Percentiles rank a stretch among this genome's conserved stretches.
These are phyloP conservation scores for Natator depressus DNA, from an alignment of 2,113 vertebrate species.

Conservation along the genomic window DNA sequence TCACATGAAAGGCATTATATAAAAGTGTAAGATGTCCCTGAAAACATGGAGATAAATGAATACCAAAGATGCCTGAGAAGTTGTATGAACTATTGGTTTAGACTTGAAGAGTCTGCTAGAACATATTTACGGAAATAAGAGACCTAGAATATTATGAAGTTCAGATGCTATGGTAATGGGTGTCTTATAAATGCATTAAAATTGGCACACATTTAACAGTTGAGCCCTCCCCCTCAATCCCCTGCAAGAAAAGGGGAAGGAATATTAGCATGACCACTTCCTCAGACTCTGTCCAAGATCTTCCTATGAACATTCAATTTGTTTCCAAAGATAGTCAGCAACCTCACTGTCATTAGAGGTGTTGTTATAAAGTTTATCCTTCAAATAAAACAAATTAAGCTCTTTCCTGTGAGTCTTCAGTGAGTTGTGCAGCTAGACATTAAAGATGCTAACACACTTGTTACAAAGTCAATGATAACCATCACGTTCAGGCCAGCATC, in stretches of 20 bases:
- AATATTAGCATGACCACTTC: background rate
- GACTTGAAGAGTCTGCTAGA: background rate
- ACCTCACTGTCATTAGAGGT: background rate
- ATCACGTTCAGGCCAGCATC: background rate
- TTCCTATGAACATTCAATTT: background rate
- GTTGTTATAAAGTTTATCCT: background rate
- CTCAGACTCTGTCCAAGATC: background rate
- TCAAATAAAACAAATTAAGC: background rate
- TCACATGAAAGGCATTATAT: background rate
- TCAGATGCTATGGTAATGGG: background rate
- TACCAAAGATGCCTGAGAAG: accelerated
- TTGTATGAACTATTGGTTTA: background rate
- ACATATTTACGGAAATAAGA: background rate
- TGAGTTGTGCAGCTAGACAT: background rate
- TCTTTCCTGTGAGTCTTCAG: background rate
- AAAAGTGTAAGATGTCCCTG: background rate
- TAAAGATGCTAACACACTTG: background rate
- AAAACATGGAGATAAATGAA: background rate
- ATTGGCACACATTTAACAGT: background rate
- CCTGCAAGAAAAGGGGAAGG: background rate
- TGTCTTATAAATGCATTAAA: background rate
- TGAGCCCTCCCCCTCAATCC: background rate
- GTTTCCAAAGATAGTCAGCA: background rate
- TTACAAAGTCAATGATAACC: background rate
- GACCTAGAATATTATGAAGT: background rate